Percentiles rank a stretch among this genome's conserved stretches.
Conservation (phyloP, 2,113 vertebrate genomes). For the Ariopsis seemanni region DNA sequence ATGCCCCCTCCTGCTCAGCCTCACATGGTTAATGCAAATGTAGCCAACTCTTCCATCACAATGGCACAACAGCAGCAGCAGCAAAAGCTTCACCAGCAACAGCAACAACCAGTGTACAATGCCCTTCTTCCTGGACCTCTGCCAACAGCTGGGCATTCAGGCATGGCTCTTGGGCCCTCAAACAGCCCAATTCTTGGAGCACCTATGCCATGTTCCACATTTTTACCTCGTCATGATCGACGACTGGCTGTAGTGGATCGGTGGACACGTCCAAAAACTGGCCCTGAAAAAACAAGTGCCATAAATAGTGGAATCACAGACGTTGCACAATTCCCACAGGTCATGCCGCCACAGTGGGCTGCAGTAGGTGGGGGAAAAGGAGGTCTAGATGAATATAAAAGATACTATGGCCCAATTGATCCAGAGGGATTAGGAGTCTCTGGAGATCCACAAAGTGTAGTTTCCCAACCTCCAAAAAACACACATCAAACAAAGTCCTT, state of each 20-base stretch:
- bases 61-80: constrained; percentile 74
- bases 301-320: constrained; percentile 68
- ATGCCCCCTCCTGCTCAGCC: constrained; percentile 67
- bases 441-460: constrained; percentile 65
- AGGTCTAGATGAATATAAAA: constrained; percentile 84
- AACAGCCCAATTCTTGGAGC: constrained; percentile 78
- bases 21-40: constrained; percentile 69
- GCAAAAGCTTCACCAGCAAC: constrained; percentile 66
- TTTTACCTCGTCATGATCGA: constrained; percentile 83
- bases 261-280: constrained; percentile 80
- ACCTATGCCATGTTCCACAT: constrained; percentile 81
- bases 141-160: constrained; percentile 70
- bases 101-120: constrained; percentile 70
- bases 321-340: constrained; percentile 66
- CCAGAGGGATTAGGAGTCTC: constrained; percentile 80
- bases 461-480: constrained; percentile 68
- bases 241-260: constrained; percentile 81
- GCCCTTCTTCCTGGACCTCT: constrained; percentile 72
- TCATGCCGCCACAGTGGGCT: constrained; percentile 69
- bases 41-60: constrained; percentile 72
- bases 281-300: constrained; percentile 71
- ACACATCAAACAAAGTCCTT: constrained; percentile 66
- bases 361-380: constrained; percentile 60
- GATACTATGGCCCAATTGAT: constrained; percentile 89
- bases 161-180: constrained; percentile 79